These are phyloP conservation scores for Sycophila sp. DNA, from an alignment of 1,140 invertebrate genomes.

Conservation along the genomic window DNA sequence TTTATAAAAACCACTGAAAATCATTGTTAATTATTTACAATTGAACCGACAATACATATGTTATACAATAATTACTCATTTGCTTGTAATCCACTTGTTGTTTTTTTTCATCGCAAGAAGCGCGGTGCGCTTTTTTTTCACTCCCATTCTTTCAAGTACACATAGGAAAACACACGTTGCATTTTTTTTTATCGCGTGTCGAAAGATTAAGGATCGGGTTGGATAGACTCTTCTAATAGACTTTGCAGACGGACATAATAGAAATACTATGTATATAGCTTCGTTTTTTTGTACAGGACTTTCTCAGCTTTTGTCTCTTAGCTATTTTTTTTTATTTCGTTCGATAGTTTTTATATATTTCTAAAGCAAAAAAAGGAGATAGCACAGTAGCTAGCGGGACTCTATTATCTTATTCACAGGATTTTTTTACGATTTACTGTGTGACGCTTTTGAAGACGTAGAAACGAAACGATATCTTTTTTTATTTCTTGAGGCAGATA, in stretches of 20 bases:
- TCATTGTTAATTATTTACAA: slow-evolving; percentile 33
- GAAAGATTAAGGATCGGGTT: slow-evolving; percentile 33
- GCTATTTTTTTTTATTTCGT: not conserved
- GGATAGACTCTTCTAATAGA: slow-evolving; percentile 66
- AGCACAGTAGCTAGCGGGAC: not conserved
- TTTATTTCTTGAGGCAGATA: not conserved
- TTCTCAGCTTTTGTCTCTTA: slow-evolving; percentile 18
- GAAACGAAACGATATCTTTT: not conserved
- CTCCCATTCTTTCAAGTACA: slow-evolving; percentile 8
- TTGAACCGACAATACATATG: not conserved
- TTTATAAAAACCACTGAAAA: slow-evolving; percentile 35
- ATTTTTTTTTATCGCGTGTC: not conserved
- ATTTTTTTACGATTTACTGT: not conserved
- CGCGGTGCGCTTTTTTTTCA: not conserved
- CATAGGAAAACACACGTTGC: slow-evolving; percentile 18
- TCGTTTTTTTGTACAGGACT: slow-evolving; percentile 47
- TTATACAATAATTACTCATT: not conserved
- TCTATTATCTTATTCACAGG: slow-evolving; percentile 2
- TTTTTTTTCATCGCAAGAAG: not conserved
- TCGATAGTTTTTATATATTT: slow-evolving; percentile 30
- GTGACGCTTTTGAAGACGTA: not conserved
- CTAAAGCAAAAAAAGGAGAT: not conserved
- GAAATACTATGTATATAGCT: slow-evolving; percentile 64
- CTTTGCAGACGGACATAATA: slow-evolving; percentile 66
- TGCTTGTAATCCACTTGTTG: not conserved